Evolutionary conservation across 2,113 vertebrate genomes (phyloP).

Genomic region (Scopus umbretta): DNA sequence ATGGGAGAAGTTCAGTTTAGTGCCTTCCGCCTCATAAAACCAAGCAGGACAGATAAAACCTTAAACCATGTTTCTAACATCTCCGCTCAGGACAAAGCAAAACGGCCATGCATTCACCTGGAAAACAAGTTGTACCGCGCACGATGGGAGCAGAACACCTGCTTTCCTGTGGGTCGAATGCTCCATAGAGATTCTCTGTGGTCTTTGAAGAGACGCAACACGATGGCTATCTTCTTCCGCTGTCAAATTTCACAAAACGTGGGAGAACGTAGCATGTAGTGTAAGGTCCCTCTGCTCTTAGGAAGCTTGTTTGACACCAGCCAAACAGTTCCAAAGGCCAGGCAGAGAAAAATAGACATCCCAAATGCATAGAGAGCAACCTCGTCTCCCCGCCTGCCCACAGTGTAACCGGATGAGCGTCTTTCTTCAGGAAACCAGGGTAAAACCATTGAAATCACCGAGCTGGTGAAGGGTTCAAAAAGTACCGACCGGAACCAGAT

Average conservation of each 20-base stretch:
- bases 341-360: not conserved
- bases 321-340: not conserved
- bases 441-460: not conserved
- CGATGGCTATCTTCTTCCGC: not conserved
- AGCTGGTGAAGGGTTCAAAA: not conserved
- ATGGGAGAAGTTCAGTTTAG: not conserved
- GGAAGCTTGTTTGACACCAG: not conserved
- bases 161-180: not conserved
- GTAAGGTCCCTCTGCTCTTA: not conserved
- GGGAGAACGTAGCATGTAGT: rapidly evolving
- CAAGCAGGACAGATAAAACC: not conserved
- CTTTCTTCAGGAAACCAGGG: not conserved
- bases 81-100: not conserved
- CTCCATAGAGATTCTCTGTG: not conserved
- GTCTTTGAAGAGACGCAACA: not conserved
- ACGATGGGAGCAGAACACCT: not conserved
- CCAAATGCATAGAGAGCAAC: not conserved
- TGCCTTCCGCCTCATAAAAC: not conserved
- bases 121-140: not conserved
- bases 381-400: not conserved
- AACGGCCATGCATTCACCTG: not conserved
- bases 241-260: not conserved
- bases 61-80: not conserved
- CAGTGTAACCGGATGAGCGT: not conserved
- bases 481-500: not conserved